A percentile compares a stretch with the other conserved stretches of the same genome.
Evolutionary conservation across 2,113 vertebrate species (phyloP).

Genomic region (Saiga tatarica): DNA sequence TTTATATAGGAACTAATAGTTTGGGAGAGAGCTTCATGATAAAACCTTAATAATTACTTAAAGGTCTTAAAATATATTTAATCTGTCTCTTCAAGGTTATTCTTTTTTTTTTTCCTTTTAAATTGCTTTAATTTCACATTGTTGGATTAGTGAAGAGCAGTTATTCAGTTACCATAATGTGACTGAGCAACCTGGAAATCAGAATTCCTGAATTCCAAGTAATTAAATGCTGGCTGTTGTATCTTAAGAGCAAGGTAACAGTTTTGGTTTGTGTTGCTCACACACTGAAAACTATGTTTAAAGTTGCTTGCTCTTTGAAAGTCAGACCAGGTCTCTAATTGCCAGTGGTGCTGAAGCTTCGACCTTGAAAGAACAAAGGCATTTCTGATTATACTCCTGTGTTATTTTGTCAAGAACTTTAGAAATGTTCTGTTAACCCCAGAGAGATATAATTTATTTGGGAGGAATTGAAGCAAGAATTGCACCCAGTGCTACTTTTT

Average conservation of each 20-base stretch:
- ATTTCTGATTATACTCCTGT: background rate
- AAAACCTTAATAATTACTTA: background rate
- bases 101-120: background rate
- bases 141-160: background rate
- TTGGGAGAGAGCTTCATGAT: background rate
- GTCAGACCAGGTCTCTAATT: background rate
- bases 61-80: background rate
- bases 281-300: background rate
- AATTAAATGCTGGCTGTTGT: background rate
- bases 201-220: background rate
- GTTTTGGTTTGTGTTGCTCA: background rate
- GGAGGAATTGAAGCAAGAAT: background rate
- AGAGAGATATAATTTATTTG: background rate
- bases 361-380: slow-evolving; percentile 1
- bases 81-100: background rate
- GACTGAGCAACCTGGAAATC: background rate
- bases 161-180: background rate
- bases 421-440: slow-evolving; percentile 18
- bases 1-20: background rate
- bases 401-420: slow-evolving; percentile 46
- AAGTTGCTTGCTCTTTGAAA: background rate
- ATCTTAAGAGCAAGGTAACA: background rate
- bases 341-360: background rate
- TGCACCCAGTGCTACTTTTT: background rate
- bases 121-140: background rate